phyloP scores from a whole-genome alignment of 1,140 invertebrate genomes.

The Drosophila athabasca region DNA sequence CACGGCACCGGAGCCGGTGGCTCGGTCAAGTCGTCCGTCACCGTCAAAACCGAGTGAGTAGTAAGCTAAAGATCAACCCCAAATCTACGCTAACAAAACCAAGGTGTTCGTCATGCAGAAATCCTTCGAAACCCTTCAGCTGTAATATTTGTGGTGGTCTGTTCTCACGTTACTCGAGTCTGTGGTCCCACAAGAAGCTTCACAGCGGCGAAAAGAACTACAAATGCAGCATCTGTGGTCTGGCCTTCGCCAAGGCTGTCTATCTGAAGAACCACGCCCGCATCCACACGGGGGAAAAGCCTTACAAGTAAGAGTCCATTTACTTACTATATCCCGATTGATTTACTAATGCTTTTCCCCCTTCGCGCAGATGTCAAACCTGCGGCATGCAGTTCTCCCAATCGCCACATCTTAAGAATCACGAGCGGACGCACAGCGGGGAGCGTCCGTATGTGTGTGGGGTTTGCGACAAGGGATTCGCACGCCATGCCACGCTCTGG shows the following conservation, averaged over 20 bases:
- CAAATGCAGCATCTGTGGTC: conserved; percentile 95
- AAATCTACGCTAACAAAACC: conserved; percentile 36
- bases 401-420: conserved; percentile 95
- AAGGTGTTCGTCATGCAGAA: conserved; percentile 52
- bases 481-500: conserved; percentile 93
- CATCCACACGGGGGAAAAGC: conserved; percentile 93
- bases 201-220: conserved; percentile 95
- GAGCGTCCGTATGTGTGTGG: conserved; percentile 96
- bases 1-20: conserved; percentile 45
- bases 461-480: conserved; percentile 95
- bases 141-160: conserved; percentile 94
- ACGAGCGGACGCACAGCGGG: conserved; percentile 95
- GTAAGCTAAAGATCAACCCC: conserved; percentile 8
- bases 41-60: conserved; percentile 80
- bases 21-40: conserved; percentile 59
- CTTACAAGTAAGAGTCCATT: conserved; percentile 87
- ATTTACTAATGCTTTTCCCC: neutral
- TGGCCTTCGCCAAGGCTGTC: conserved; percentile 95
- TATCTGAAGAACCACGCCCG: conserved; percentile 96
- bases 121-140: conserved; percentile 89
- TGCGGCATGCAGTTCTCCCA: conserved; percentile 95
- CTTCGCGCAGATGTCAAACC: conserved; percentile 87
- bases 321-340: neutral
- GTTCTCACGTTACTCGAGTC: conserved; percentile 92
- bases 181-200: conserved; percentile 93